Conservation (phyloP, 2,888 invertebrate species). For the Hirudinaria manillensis region DNA sequence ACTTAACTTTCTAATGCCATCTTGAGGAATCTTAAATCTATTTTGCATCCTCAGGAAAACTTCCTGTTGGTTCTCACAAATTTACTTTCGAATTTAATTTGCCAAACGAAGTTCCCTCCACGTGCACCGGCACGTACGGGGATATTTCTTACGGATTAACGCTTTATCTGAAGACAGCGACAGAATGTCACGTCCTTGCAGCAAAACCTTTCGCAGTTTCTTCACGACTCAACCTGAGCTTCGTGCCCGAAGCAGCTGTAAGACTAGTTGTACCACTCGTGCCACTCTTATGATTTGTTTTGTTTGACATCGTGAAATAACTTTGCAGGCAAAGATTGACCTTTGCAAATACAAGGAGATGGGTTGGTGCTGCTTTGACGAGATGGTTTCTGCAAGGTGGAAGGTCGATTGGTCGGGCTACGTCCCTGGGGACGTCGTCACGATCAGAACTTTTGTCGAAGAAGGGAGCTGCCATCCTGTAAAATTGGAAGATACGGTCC, state of each 20-base stretch:
- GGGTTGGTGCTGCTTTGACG: not conserved
- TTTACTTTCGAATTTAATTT: conserved; percentile 4
- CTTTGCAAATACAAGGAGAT: conserved; percentile 13
- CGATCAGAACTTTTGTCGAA: not conserved
- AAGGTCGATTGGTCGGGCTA: not conserved
- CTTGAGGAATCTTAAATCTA: not conserved
- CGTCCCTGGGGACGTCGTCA: not conserved
- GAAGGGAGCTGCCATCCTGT: not conserved
- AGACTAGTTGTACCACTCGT: not conserved
- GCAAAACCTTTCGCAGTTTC: not conserved
- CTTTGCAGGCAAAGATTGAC: not conserved
- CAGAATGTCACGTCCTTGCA: not conserved
- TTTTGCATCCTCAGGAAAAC: not conserved
- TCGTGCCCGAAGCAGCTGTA: conserved; percentile 3
- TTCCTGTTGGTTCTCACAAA: not conserved
- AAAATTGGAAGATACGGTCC: not conserved
- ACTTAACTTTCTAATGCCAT: not conserved
- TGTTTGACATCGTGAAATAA: not conserved
- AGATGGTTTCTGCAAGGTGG: not conserved
- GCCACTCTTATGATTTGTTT: not conserved
- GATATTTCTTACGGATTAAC: not conserved
- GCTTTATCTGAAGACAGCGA: not conserved
- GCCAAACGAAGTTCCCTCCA: not conserved
- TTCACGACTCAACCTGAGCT: not conserved
- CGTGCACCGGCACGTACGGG: not conserved